Base-by-base conservation (phyloP, 2,888 invertebrate genomes). In the Galerucella nymphaeae region DNA sequence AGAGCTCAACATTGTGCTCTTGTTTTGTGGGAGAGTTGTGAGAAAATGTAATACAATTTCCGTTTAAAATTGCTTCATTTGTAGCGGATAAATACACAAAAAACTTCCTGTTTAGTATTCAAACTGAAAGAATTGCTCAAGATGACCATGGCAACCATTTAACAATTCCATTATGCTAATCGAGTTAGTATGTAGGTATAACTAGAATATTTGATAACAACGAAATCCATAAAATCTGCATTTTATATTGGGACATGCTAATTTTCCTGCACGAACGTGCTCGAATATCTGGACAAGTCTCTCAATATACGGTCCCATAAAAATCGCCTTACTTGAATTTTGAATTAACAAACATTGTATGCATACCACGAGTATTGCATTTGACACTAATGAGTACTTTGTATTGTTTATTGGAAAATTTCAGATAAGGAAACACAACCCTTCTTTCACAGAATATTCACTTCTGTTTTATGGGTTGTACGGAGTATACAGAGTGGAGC, bases 161-260 rank as follows among this genome's bases (percentile, higher is more conserved):
- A 8, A 48, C 48, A 53, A 16, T 16, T 53, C 8, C 18, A 8
- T 18, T 53, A 53, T 53, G 53, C 18, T 53, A 53, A 53, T 53
- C 53, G 16, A 53, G 53, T 53, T 53, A 53, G 18, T 53, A 18
- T 10, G 53, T 53, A 53, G 53, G 53, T 10, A 53, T 53, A 53
- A 53, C 10, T 53, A 53, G 53, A 53, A 53, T 53, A 53, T 53
- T 53, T 53, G 53, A 53, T 53, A 53, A 53, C 10, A 18, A 53
- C 53, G 53, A 53, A 53, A 53, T 53, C 53, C 53, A 53, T 53
- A 18, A 53, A 53, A 53, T 53, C 53, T 53, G 53, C 53, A 53
- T 53, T 53, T 53, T 53, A 53, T 53, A 53, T 53, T 18, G 53
- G 53, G 18, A 53, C 53, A 53, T 53, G 53, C 53, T 53, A 53